phyloP scores from a whole-genome alignment of 2,888 invertebrate species.

The Phalera bucephala region DNA sequence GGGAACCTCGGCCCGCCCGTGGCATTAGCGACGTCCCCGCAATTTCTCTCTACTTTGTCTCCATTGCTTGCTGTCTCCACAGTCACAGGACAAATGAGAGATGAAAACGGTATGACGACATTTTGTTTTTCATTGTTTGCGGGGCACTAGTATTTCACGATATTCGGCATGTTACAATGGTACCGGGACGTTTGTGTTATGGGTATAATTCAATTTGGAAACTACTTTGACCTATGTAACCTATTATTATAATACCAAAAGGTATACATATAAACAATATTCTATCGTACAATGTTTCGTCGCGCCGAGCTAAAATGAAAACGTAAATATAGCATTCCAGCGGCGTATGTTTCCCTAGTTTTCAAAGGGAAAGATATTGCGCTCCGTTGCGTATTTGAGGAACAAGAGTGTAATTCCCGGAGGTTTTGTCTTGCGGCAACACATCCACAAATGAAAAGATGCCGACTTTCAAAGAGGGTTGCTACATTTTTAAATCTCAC shows the following conservation, averaged over 20 bases:
- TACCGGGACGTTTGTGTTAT: too few relatives aligned
- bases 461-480: slow-evolving; percentile 62
- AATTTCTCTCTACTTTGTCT: slow-evolving; percentile 70
- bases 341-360: slow-evolving; percentile 62
- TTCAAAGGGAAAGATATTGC: slow-evolving; percentile 76
- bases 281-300: neutral
- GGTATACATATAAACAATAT: too few relatives aligned
- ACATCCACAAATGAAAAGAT: slow-evolving; percentile 73
- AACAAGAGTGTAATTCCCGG: slow-evolving; percentile 76
- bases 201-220: too few relatives aligned
- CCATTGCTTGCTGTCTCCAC: slow-evolving; percentile 56
- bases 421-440: slow-evolving; percentile 75
- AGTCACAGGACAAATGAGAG: slow-evolving; percentile 59
- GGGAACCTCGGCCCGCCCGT: slow-evolving; percentile 44
- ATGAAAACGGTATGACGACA: slow-evolving; percentile 50
- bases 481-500: slow-evolving; percentile 69
- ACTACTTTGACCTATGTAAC: too few relatives aligned
- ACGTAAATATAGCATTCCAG: slow-evolving; percentile 57
- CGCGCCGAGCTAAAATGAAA: slow-evolving; percentile 41
- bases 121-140: slow-evolving; percentile 64
- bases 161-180: too few relatives aligned
- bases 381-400: slow-evolving; percentile 68
- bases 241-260: too few relatives aligned
- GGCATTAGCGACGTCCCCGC: slow-evolving; percentile 55
- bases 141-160: slow-evolving; percentile 38